Evolutionary conservation across 64 coral and sea anemone genomes (phyloP).

Genomic region (Astreopora myriophthalma): DNA sequence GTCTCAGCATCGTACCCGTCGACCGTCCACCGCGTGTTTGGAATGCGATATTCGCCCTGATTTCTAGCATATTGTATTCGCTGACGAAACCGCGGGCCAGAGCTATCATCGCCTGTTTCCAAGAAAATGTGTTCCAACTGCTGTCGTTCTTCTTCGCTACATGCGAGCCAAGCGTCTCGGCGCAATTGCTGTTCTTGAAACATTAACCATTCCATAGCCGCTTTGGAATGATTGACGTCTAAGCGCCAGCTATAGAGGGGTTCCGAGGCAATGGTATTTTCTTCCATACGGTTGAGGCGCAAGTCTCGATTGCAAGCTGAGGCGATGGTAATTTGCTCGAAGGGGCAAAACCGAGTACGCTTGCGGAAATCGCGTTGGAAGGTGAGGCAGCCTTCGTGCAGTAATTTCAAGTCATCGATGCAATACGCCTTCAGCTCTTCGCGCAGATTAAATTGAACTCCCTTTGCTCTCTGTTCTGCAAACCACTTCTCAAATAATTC

Average conservation of each 20-base stretch:
- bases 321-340: conserved; percentile 28
- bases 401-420: conserved; percentile 3
- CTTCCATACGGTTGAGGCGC: background rate
- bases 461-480: background rate
- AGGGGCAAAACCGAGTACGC: background rate
- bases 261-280: background rate
- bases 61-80: conserved; percentile 1
- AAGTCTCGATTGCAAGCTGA: conserved; percentile 44
- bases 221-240: too few species aligned
- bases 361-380: conserved; percentile 4
- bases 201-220: too few species aligned
- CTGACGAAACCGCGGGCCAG: background rate
- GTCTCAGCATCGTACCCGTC: too few species aligned
- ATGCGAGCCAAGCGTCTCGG: background rate
- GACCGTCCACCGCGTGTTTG: background rate
- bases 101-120: too few species aligned
- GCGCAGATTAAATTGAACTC: background rate
- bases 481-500: conserved; percentile 7
- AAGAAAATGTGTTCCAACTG: background rate
- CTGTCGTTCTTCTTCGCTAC: too few species aligned
- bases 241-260: background rate
- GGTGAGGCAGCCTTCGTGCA: background rate
- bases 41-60: background rate
- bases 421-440: conserved; percentile 45
- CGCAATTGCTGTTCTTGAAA: background rate